These are phyloP conservation scores for Thera britannica DNA, from an alignment of 2,888 invertebrate genomes.

Conservation along the genomic window DNA sequence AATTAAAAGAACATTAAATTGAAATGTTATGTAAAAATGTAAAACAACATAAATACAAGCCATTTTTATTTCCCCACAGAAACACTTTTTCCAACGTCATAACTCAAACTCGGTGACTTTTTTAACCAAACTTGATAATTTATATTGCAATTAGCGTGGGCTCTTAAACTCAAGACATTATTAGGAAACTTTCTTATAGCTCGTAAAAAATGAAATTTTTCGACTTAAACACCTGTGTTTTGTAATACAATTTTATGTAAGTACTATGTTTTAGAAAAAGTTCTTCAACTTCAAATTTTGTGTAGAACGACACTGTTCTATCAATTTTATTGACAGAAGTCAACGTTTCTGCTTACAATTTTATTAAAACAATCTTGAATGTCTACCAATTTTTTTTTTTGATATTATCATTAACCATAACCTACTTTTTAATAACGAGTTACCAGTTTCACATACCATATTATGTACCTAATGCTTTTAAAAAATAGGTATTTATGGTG, in stretches of 20 bases:
- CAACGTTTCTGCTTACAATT: no score
- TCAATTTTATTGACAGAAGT: not conserved
- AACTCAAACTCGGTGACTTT: constrained; percentile 71
- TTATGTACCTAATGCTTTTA: no score
- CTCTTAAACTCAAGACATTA: constrained; percentile 76
- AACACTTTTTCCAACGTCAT: constrained; percentile 62
- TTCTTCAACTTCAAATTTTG: not conserved
- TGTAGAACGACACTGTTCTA: no score
- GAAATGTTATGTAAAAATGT: not conserved
- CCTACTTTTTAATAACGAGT: no score
- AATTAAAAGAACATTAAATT: not conserved
- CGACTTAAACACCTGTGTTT: constrained; percentile 62
- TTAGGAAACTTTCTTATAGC: constrained; percentile 81
- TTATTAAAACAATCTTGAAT: no score
- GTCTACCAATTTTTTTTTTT: no score
- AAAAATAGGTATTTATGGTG: no score
- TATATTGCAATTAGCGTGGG: constrained; percentile 81
- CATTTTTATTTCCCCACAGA: constrained; percentile 34
- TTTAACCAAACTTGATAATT: constrained; percentile 81
- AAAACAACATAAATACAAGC: not conserved
- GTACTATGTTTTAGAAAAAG: constrained; percentile 38
- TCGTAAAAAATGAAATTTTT: constrained; percentile 77
- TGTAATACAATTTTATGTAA: constrained; percentile 41
- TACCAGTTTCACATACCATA: no score
- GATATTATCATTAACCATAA: no score